These are phyloP conservation scores for Caenorhabditis sp. DNA, from an alignment of 2,888 invertebrate species.

Conservation along the genomic window DNA sequence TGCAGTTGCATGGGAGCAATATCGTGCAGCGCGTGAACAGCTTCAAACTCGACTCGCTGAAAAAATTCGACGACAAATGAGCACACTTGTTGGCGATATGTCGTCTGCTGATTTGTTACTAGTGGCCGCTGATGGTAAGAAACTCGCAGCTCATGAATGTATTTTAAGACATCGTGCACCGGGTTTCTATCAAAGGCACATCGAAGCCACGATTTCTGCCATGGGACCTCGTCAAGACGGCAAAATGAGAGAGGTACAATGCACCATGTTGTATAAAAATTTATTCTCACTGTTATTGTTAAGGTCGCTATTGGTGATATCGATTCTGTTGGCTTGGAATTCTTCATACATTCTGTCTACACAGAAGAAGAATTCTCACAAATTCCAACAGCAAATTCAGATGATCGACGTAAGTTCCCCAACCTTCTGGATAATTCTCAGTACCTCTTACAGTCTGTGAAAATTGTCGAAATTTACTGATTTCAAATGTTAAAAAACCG, in stretches of 20 bases:
- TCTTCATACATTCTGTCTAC: conserved; percentile 68
- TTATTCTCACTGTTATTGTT: too few relatives aligned
- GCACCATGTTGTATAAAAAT: too few relatives aligned
- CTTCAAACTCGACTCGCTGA: conserved; percentile 50
- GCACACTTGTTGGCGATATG: conserved; percentile 53
- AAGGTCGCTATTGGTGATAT: conserved; percentile 67
- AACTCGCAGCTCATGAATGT: conserved; percentile 66
- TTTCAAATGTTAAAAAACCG: not conserved
- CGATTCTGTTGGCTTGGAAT: conserved; percentile 63
- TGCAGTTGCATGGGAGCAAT: conserved; percentile 54
- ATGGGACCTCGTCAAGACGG: conserved; percentile 45
- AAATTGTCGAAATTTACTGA: conserved; percentile 12
- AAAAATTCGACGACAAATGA: conserved; percentile 54
- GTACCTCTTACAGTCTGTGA: conserved; percentile 13
- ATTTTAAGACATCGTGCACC: conserved; percentile 64
- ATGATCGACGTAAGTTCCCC: conserved; percentile 41
- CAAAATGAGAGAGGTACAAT: conserved; percentile 46
- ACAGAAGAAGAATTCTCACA: conserved; percentile 66
- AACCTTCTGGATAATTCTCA: not conserved
- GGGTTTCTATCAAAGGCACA: conserved; percentile 65
- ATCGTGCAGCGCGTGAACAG: conserved; percentile 49
- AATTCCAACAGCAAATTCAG: conserved; percentile 33
- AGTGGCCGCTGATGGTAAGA: conserved; percentile 65
- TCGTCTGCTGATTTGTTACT: conserved; percentile 62
- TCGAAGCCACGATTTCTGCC: conserved; percentile 62